These are phyloP conservation scores for Xylota sylvarum DNA, from an alignment of 2,888 invertebrate genomes.

Conservation along the genomic window DNA sequence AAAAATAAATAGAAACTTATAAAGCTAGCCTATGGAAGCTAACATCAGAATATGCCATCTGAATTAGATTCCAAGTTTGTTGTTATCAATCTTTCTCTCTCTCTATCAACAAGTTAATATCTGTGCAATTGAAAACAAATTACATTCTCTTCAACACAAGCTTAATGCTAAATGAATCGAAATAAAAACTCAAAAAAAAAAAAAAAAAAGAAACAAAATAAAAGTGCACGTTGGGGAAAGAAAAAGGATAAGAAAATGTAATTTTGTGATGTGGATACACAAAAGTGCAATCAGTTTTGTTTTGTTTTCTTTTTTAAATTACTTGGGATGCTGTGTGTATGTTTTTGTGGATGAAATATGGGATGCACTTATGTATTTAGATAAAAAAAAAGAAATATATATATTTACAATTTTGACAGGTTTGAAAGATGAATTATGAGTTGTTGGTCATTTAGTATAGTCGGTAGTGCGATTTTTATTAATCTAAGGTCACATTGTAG, in stretches of 20 bases:
- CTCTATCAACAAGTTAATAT: conserved; percentile 49
- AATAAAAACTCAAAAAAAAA: conserved; percentile 33
- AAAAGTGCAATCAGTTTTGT: conserved; percentile 33
- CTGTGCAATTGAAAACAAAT: conserved; percentile 41
- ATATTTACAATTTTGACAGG: conserved; percentile 40
- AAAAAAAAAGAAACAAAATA: conserved; percentile 33
- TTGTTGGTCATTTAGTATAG: conserved; percentile 43
- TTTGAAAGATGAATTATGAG: conserved; percentile 2
- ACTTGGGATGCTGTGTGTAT: conserved; percentile 41
- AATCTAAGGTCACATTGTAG: too few relatives aligned
- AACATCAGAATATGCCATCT: conserved; percentile 75
- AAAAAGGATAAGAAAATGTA: conserved; percentile 34
- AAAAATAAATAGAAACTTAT: conserved; percentile 18
- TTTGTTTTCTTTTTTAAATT: conserved; percentile 18
- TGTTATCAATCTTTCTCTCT: conserved; percentile 35
- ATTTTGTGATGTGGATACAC: conserved; percentile 36
- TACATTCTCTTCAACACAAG: conserved; percentile 79
- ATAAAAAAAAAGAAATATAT: conserved; percentile 11
- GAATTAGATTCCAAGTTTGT: conserved; percentile 67
- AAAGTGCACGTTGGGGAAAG: conserved; percentile 53
- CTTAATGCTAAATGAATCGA: conserved; percentile 79
- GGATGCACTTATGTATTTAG: conserved; percentile 48
- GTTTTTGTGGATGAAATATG: conserved; percentile 48
- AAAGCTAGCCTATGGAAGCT: conserved; percentile 59
- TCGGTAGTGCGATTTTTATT: not conserved